phyloP scores from a whole-genome alignment of 2,797 vertebrate genomes.

The Alectoris magna region DNA sequence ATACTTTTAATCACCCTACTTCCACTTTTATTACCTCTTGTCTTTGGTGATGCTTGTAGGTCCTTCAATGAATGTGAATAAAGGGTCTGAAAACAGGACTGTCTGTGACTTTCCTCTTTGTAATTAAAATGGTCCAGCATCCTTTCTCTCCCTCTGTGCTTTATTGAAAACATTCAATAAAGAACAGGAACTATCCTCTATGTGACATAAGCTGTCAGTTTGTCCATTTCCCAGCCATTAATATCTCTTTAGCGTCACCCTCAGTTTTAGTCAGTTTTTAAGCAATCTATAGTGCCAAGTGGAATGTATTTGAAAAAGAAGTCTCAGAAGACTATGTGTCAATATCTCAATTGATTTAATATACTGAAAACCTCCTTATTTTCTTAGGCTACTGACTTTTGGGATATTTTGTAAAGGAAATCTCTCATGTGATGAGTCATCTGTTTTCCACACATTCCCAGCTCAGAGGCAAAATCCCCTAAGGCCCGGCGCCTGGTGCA shows the following conservation, averaged over 20 bases:
- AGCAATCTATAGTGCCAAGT: neutral
- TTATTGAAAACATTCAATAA: neutral
- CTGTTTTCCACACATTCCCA: conserved; percentile 13
- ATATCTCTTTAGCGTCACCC: neutral
- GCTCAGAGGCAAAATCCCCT: neutral
- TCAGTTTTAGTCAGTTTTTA: neutral
- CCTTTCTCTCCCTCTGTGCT: neutral
- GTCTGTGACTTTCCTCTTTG: neutral
- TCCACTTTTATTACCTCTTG: neutral
- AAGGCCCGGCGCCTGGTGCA: neutral
- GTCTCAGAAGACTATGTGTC: neutral
- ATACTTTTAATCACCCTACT: conserved; percentile 35
- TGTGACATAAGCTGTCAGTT: neutral
- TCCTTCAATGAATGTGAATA: neutral
- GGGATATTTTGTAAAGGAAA: neutral
- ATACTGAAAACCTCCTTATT: neutral
- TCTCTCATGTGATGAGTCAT: neutral
- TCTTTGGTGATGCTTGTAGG: neutral
- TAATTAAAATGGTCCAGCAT: neutral
- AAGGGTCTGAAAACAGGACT: neutral
- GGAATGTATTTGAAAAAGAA: neutral
- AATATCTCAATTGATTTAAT: neutral
- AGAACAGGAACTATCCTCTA: neutral
- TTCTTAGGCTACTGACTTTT: neutral
- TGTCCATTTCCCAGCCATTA: neutral